Base-by-base conservation (phyloP, 2,113 vertebrate species). In the Nycticryphes semicollaris region DNA sequence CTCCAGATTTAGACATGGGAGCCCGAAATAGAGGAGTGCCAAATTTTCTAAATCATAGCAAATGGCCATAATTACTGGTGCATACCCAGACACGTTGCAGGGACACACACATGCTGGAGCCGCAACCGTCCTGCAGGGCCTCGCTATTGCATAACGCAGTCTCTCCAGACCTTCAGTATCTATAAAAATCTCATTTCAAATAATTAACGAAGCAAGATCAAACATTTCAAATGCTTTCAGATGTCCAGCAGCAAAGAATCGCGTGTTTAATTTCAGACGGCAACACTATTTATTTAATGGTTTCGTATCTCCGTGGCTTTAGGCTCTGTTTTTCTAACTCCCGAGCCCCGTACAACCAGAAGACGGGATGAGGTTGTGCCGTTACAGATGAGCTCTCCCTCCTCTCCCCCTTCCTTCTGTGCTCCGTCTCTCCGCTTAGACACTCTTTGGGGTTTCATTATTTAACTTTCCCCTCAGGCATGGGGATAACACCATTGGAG, bases 401-500 rank as follows among this genome's bases (percentile, higher is more conserved):
- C 60, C 93, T 96, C 85, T 76, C 21, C 70, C 83, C 28, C 59
- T 72, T 78, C 74, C 78, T 90, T 70, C 91, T 51, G 35, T 73
- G 75, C 79, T 74, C 35, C 76, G 79, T 53, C 69, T 43, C 82
- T 68, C 51, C 81, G 59, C 93, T 96, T 96, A 97, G 84, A 97
- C 84, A 92, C 96, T 94, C 94, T 97, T 97, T 96, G 84, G 97
- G 98, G 96, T 96, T 95, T 97, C 98, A 96, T 98, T 98, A 94
- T 98, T 97, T 92, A 96, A 82, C 93, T 97, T 97, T 94, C 90
- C 97, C 96, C 94, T 96, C 89, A 96, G 97, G 98, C 97, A 57
- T 91, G 92, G 96, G 98, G 98, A 98, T 98, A 98, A 98, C 98
- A 96, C 98, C 97, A 98, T 97, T 98, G 98, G 98, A 98, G 97